Evolutionary conservation across 2,888 invertebrate species (phyloP).

Genomic region (Nematopogon swammerdamellus): DNA sequence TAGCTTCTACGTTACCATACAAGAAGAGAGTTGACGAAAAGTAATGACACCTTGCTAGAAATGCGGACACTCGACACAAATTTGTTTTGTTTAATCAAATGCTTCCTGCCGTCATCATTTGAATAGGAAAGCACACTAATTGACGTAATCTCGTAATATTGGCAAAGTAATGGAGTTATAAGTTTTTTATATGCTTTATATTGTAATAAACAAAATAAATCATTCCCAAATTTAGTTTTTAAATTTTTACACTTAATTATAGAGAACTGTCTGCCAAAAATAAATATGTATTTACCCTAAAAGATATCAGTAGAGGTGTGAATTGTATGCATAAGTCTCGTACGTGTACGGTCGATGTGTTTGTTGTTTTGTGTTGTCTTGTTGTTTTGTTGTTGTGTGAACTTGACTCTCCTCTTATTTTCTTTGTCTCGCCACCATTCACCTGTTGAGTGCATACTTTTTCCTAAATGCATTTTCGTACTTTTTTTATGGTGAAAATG

Average conservation of each 20-base stretch:
- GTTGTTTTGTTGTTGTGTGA: conserved; percentile 11
- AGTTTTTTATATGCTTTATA: too few species aligned
- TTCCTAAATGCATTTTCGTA: too few species aligned
- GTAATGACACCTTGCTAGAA: not conserved
- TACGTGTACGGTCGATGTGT: conserved; percentile 10
- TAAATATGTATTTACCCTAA: too few species aligned
- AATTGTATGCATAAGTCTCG: conserved; percentile 2
- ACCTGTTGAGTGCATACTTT: too few species aligned
- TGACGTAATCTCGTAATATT: too few species aligned
- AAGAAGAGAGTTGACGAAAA: not conserved
- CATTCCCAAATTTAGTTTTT: too few species aligned
- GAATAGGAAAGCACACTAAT: too few species aligned
- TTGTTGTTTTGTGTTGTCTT: conserved; percentile 9
- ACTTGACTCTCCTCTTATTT: conserved; percentile 11
- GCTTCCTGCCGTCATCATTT: not conserved
- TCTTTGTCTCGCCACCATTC: conserved; percentile 13
- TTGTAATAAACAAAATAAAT: too few species aligned
- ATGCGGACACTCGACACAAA: not conserved
- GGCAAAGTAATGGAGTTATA: too few species aligned
- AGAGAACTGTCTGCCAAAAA: too few species aligned
- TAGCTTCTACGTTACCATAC: conserved; percentile 11
- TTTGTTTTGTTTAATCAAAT: not conserved
- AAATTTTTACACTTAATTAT: too few species aligned
- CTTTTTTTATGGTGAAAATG: too few species aligned
- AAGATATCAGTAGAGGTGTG: not conserved